These are phyloP conservation scores for Trachurus trachurus DNA, from an alignment of 2,797 vertebrate species.

Conservation along the genomic window DNA sequence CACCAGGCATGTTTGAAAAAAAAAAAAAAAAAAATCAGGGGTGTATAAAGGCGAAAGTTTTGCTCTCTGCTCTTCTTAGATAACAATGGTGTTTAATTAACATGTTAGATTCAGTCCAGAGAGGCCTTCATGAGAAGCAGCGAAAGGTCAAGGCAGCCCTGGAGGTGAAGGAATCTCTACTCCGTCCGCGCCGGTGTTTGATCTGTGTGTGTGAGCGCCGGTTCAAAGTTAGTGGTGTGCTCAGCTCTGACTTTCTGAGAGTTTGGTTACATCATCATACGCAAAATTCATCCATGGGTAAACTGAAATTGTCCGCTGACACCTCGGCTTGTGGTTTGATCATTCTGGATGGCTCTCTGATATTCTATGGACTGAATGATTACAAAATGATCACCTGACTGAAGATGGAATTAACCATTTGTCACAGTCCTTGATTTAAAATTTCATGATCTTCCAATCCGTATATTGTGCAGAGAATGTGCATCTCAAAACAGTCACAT, in stretches of 20 bases:
- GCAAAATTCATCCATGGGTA: too few relatives aligned
- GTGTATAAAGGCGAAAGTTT: conserved; percentile 9
- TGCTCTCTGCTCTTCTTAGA: conserved; percentile 31
- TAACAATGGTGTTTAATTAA: conserved; percentile 56
- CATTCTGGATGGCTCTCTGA: neutral
- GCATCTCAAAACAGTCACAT: neutral
- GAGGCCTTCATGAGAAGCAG: conserved; percentile 19
- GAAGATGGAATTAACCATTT: neutral
- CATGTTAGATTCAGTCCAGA: conserved; percentile 24
- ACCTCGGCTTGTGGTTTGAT: too few relatives aligned
- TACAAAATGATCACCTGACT: neutral
- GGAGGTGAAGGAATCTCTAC: conserved; percentile 5
- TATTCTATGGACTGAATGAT: neutral
- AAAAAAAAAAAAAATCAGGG: conserved; percentile 15
- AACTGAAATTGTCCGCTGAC: too few relatives aligned
- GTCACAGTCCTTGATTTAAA: neutral
- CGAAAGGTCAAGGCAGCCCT: conserved; percentile 35
- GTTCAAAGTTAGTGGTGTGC: neutral
- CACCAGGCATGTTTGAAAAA: conserved; percentile 16
- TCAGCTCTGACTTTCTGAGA: neutral
- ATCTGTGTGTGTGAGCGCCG: neutral
- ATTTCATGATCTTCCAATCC: neutral
- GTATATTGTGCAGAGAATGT: neutral
- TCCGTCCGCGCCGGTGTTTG: neutral
- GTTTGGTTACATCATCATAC: neutral